phyloP scores from a whole-genome alignment of 23 tunicate species.

The Oikopleura albicans region DNA sequence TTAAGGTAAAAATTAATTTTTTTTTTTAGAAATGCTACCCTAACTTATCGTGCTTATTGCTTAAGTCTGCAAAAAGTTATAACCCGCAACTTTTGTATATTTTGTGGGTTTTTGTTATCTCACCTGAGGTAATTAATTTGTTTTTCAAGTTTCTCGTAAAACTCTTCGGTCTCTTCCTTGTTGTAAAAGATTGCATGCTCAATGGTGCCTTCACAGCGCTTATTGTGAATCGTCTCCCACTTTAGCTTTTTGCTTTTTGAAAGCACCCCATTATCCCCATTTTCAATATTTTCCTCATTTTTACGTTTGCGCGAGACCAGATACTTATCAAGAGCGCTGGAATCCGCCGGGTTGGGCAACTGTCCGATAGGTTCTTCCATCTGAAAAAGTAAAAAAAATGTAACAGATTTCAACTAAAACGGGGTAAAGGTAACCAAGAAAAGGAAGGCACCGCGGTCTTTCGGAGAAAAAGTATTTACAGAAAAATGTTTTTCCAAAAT shows the following conservation, averaged over 20 bases:
- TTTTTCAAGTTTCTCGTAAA: background rate
- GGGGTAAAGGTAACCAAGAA: no score
- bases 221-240: background rate
- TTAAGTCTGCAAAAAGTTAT: no score
- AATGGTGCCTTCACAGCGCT: background rate
- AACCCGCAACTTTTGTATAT: no score
- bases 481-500: no score
- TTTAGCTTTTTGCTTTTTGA: background rate
- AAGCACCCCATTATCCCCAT: background rate
- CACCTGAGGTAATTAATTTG: background rate
- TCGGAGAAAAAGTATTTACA: no score
- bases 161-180: background rate
- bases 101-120: no score
- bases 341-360: background rate
- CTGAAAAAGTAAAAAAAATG: no score
- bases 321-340: background rate
- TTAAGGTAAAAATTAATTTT: no score
- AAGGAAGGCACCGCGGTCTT: no score
- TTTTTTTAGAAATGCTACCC: no score
- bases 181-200: background rate
- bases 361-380: conserved; percentile 18
- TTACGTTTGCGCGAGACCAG: conserved; percentile 4
- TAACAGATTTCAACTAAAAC: no score
- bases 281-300: background rate
- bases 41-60: no score